Evolutionary conservation across 2,888 invertebrate genomes (phyloP), one percentile per base, ranked within the genome.

Genomic region (Rotaria macrura): DNA sequence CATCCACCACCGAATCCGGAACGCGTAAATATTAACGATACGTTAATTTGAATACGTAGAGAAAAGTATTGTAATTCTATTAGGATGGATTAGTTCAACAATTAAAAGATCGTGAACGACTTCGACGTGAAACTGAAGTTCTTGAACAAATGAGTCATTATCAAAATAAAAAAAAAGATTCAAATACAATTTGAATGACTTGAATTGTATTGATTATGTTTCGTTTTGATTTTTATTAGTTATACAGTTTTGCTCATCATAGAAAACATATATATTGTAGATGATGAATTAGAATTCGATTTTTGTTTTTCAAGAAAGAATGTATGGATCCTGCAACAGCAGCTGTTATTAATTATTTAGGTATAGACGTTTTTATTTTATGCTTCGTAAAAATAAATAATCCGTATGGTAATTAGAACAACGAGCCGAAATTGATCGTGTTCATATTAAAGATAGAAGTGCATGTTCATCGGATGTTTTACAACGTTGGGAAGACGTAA

Each of bases 401-500:
- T 49, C 17, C 0, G 3, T 49, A 0, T 49, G 12, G 14, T 49
- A 17, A 12, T 17, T 49, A 84, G 85, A 85, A 84, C 43, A 55
- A 57, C 79, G 84, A 49, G 84, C 83, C 34, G 85, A 85, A 47
- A n/a, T 85, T 10, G 83, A 84, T 84, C 83, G 65, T 25, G 84
- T 85, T 72, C 55, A 65, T 47, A 65, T 85, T 2, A 52, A 84
- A 84, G 65, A 84, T n/a, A 54, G 49, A 49, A 57, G 38, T 34
- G 17, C 57, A 49, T 83, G 83, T 38, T 49, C 72, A 47, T 49
- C n/a, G 25, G 84, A 65, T 86, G 74, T 43, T 52, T 49, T 86
- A 12, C 29, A 25, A 17, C 57, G 54, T 17, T 86, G 86, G 86
- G 86, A 86, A 86, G 84, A 84, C 17, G 86, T 86, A 84, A 38